Conservation (phyloP, 1,140 invertebrate species). For the Dysdera silvatica region DNA sequence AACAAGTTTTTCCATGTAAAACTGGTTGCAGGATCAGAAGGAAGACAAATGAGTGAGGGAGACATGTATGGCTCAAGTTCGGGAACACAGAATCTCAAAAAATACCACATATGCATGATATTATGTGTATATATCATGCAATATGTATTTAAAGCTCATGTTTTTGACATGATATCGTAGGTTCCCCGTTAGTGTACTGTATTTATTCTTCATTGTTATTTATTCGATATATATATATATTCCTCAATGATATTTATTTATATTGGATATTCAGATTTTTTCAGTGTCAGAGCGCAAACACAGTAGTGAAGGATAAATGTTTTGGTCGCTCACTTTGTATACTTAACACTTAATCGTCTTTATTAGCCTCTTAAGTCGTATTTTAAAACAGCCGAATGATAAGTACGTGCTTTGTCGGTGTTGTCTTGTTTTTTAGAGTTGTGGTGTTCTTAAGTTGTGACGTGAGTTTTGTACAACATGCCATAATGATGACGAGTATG, state of each 20-base stretch:
- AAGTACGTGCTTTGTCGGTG: slow-evolving; percentile 28
- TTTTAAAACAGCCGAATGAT: slow-evolving; percentile 25
- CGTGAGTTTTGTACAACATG: too few relatives aligned
- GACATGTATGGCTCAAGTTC: not conserved
- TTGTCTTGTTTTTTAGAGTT: slow-evolving; percentile 26
- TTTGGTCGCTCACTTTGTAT: slow-evolving; percentile 21
- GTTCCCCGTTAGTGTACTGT: slow-evolving; percentile 17
- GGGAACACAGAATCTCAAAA: slow-evolving; percentile 2
- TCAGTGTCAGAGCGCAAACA: slow-evolving; percentile 1
- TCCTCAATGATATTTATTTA: slow-evolving; percentile 25
- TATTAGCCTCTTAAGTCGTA: slow-evolving; percentile 24
- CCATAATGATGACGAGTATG: too few relatives aligned
- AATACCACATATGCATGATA: not conserved
- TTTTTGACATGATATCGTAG: slow-evolving; percentile 17
- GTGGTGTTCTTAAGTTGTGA: slow-evolving; percentile 25
- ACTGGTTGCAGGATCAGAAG: slow-evolving; percentile 17
- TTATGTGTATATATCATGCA: not conserved
- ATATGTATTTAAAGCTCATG: not conserved
- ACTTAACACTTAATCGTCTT: slow-evolving; percentile 18
- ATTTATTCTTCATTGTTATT: slow-evolving; percentile 29
- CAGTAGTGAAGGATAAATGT: slow-evolving; percentile 16
- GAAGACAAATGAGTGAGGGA: not conserved
- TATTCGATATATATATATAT: slow-evolving; percentile 28
- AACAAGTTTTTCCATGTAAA: too few relatives aligned
- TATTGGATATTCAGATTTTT: slow-evolving; percentile 7